phyloP scores from a whole-genome alignment of 1,140 invertebrate genomes.

The Heliconius himera region DNA sequence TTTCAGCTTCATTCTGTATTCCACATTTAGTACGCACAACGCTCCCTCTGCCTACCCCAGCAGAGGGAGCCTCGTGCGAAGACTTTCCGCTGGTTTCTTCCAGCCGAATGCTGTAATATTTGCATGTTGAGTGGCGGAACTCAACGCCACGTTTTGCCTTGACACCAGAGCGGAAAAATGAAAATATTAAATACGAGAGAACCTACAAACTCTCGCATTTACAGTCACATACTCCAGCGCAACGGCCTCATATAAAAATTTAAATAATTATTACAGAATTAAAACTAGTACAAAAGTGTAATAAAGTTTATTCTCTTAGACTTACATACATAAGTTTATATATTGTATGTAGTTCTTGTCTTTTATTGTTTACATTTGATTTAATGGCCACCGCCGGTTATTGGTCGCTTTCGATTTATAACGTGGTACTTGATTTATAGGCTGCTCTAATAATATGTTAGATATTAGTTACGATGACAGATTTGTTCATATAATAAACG shows the following conservation, averaged over 20 bases:
- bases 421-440: constrained; percentile 17
- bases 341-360: constrained; percentile 30
- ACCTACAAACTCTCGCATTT: neutral
- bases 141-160: no score
- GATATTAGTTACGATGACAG: constrained; percentile 14
- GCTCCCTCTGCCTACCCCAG: no score
- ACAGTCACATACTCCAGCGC: no score
- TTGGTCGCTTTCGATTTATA: constrained; percentile 35
- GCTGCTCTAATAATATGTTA: constrained; percentile 14
- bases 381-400: constrained; percentile 39
- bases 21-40: no score
- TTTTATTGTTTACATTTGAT: constrained; percentile 49
- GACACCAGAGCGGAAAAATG: no score
- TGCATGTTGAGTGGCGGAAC: no score
- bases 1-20: no score
- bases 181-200: neutral
- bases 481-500: constrained; percentile 11
- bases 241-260: no score
- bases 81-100: no score
- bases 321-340: constrained; percentile 34
- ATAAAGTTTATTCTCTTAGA: constrained; percentile 46
- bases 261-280: no score
- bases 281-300: constrained; percentile 31
- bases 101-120: no score
- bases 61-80: no score